A percentile compares a stretch with the other conserved stretches of the same genome.
phyloP scores from a whole-genome alignment of 2,888 invertebrate genomes.

The Eustalomyia histrio region DNA sequence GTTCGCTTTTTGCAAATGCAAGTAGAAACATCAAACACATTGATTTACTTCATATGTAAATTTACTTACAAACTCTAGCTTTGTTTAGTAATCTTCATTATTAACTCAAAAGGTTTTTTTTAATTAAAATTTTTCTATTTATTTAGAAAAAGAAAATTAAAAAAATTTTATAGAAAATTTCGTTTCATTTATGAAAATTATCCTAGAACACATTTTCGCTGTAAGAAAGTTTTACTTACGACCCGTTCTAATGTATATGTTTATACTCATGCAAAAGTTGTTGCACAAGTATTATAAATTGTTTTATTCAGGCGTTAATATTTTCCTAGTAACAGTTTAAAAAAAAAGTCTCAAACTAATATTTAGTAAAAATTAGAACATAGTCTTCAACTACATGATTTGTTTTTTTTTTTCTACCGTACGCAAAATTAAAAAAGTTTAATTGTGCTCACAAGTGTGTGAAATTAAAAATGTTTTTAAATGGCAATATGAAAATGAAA shows the following conservation, averaged over 20 bases:
- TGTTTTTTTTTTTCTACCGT: not conserved
- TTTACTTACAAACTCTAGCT: too few relatives aligned
- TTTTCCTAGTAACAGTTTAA: not conserved
- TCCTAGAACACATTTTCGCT: too few relatives aligned
- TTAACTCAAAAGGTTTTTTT: too few relatives aligned
- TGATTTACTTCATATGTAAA: too few relatives aligned
- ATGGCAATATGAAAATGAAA: constrained; percentile 13
- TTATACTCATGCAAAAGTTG: not conserved
- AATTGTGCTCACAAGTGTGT: constrained; percentile 62
- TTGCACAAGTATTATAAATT: not conserved
- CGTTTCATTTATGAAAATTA: too few relatives aligned
- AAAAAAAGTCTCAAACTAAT: constrained; percentile 1
- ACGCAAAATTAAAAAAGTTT: constrained; percentile 28
- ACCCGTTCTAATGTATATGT: not conserved
- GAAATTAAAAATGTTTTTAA: constrained; percentile 52
- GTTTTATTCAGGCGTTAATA: not conserved
- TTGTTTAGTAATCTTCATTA: too few relatives aligned
- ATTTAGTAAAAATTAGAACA: not conserved
- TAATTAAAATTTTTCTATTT: too few relatives aligned
- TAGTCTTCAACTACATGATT: not conserved
- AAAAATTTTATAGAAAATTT: too few relatives aligned
- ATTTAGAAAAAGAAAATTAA: too few relatives aligned
- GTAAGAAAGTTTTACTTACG: too few relatives aligned
- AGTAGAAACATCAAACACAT: too few relatives aligned
- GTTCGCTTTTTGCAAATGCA: too few relatives aligned